phyloP scores from a whole-genome alignment of 2,797 vertebrate species.

The Hozukius guyotensis region DNA sequence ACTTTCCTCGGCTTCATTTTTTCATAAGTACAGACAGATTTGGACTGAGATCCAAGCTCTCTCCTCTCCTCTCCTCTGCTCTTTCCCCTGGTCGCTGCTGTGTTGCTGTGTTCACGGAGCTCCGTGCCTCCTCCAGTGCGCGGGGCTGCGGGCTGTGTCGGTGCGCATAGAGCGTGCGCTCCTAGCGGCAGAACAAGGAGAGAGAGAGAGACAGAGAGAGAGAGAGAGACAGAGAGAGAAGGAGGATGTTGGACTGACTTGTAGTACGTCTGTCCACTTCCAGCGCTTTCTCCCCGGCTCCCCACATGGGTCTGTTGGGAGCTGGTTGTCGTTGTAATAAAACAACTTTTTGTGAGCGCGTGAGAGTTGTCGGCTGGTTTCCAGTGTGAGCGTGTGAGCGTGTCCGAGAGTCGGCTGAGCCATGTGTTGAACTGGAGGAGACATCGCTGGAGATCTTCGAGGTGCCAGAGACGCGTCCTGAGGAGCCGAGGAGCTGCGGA shows the following conservation, averaged over 20 bases:
- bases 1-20: too few relatives aligned
- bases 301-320: constrained; percentile 50
- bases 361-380: constrained; percentile 27
- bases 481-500: constrained; percentile 55
- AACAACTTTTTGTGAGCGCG: constrained; percentile 51
- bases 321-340: constrained; percentile 20
- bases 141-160: constrained; percentile 71
- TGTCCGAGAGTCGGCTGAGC: constrained; percentile 1
- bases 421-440: constrained; percentile 58
- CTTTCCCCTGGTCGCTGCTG: constrained; percentile 8
- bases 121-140: constrained; percentile 58
- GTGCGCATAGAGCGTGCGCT: constrained; percentile 74
- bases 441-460: constrained; percentile 62
- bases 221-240: constrained; percentile 39
- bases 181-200: constrained; percentile 72
- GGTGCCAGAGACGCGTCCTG: constrained; percentile 64
- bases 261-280: constrained; percentile 65
- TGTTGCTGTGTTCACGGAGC: constrained; percentile 51
- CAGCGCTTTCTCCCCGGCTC: constrained; percentile 45
- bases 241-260: constrained; percentile 70
- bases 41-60: constrained; percentile 41
- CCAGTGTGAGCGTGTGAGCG: neutral
- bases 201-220: constrained; percentile 27
- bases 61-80: neutral
- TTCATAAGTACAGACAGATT: neutral